Base-by-base conservation (phyloP, 2,888 invertebrate genomes). In the Hirtodrosophila trivittata region DNA sequence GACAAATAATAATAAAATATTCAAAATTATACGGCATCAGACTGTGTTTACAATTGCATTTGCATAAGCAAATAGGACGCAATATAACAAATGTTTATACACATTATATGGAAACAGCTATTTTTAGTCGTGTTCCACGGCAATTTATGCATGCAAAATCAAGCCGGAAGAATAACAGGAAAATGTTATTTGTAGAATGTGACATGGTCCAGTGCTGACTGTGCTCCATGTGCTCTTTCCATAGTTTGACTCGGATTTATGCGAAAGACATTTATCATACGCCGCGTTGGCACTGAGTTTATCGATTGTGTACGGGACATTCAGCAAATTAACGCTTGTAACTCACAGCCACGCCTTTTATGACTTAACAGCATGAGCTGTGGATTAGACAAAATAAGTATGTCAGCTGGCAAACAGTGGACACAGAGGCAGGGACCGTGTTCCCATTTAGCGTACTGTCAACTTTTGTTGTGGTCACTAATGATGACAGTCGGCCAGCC, bases 381-480 rank as follows among this genome's bases (percentile, higher is more conserved):
- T 21, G 66, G 56, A 62, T 67, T 64, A 57, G 54, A 68, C 43
- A 56, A 47, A 68, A 64, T 64, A 49, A 39, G 25, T 38, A 25
- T 68, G 57, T 63, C 42, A 60, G 52, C 26, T 13, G 16, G 37
- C 45, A 37, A 28, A 46, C 42, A 52, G 47, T 57, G 43, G 4
- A 8, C 7, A 14, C 14, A 12, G 16, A 42, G 39, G 12, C 16
- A n/a, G 37, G 51, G 64, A 56, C 66, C 75, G 35, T 73, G 67
- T 69, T 56, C 80, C 65, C 83, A 81, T 81, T 81, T 78, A 78
- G 80, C 80, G 65, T 63, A 78, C 63, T 83, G 77, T 84, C 77
- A 86, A 84, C 85, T 81, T 80, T 81, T 84, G 77, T 86, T 84
- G 75, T 75, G 84, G 86, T 75, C 82, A 72, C 84, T 81, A 84